Percentiles rank a stretch among this genome's conserved stretches.
Evolutionary conservation across 2,113 vertebrate species (phyloP).

Genomic region (Polypterus senegalus): DNA sequence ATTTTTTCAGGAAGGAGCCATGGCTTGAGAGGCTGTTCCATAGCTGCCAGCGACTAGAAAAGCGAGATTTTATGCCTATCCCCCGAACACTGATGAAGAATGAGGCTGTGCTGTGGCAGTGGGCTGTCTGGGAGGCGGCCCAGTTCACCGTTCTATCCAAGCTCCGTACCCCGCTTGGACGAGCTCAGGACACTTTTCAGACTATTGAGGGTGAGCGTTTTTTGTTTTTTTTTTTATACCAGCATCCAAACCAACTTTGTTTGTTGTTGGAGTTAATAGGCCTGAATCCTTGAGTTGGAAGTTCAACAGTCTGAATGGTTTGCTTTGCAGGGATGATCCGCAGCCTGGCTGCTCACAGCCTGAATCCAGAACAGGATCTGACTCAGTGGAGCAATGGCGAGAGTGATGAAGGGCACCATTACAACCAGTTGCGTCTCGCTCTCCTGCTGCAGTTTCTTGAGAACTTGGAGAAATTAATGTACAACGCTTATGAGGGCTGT

Average conservation of each 20-base stretch:
- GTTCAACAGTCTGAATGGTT: too few relatives aligned
- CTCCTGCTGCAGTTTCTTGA: constrained; percentile 91
- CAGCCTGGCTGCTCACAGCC: constrained; percentile 81
- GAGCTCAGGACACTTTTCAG: constrained; percentile 96
- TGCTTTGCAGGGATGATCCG: constrained; percentile 74
- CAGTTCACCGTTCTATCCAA: constrained; percentile 96
- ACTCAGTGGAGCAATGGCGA: constrained; percentile 82
- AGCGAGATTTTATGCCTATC: constrained; percentile 61
- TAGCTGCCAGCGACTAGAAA: constrained; percentile 90
- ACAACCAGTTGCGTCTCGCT: constrained; percentile 83
- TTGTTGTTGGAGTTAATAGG: not conserved
- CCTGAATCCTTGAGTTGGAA: not conserved
- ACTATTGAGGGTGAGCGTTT: constrained; percentile 81
- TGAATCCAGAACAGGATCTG: constrained; percentile 87
- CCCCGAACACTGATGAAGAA: constrained; percentile 76
- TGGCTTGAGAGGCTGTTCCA: constrained; percentile 93
- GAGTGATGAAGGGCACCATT: constrained; percentile 82
- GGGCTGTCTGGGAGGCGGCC: constrained; percentile 95
- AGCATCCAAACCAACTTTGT: not conserved
- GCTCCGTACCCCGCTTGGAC: constrained; percentile 81
- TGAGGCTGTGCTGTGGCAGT: constrained; percentile 93
- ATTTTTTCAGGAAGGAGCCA: constrained; percentile 75
- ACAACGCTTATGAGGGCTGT: constrained; percentile 95
- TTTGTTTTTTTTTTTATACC: not conserved
- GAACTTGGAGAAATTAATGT: constrained; percentile 95